These are phyloP conservation scores for Lasius fuliginosus DNA, from an alignment of 2,888 invertebrate species.

Conservation along the genomic window DNA sequence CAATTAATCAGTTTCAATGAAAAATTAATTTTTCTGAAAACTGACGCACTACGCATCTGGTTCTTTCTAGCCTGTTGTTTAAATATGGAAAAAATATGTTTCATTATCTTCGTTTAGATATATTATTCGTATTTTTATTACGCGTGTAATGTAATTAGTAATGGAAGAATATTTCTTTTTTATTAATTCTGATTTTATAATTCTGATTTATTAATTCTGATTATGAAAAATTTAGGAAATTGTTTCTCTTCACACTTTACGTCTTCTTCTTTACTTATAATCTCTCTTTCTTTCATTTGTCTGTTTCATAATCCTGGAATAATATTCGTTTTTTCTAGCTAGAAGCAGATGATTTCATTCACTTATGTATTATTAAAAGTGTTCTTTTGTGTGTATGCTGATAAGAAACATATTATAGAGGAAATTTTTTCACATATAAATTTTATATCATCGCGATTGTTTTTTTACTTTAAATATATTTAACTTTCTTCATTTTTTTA, in stretches of 20 bases:
- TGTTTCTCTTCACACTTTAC: not conserved
- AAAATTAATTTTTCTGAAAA: too few species aligned
- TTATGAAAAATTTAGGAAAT: conserved; percentile 31
- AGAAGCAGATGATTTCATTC: not conserved
- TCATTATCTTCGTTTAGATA: not conserved
- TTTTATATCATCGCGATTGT: not conserved
- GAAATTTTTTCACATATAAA: conserved; percentile 3
- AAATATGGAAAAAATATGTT: too few species aligned
- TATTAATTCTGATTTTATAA: not conserved
- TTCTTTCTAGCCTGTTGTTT: too few species aligned
- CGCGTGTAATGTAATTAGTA: not conserved
- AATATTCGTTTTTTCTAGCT: not conserved
- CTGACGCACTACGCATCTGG: too few species aligned
- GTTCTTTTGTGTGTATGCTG: not conserved
- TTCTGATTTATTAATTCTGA: not conserved
- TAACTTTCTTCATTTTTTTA: not conserved
- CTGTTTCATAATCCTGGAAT: conserved; percentile 11
- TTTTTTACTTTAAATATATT: not conserved
- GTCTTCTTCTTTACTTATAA: not conserved
- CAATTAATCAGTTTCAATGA: too few species aligned
- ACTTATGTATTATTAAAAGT: not conserved
- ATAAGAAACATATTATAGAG: conserved; percentile 1
- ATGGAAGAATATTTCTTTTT: not conserved
- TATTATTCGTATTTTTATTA: not conserved
- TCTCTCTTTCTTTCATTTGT: not conserved